Evolutionary conservation across 2,888 invertebrate species (phyloP), one percentile per base, ranked within the genome.

Genomic region (Drosophila ustulata): DNA sequence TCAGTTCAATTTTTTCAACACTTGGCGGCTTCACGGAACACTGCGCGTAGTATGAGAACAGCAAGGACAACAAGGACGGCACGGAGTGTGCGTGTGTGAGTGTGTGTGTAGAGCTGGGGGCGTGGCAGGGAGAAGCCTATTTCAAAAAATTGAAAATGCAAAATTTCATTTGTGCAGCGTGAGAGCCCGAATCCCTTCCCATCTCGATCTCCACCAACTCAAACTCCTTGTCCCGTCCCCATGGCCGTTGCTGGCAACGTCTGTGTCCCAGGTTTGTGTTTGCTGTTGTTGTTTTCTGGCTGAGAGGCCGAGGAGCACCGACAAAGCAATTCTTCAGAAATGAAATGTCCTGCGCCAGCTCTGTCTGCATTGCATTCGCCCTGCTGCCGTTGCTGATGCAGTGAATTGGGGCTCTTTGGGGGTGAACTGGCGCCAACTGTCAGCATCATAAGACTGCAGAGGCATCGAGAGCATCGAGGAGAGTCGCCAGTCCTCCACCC

Each of bases 281-380:
- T 64, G 59, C 30, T 58, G 61, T 62, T 80, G 71, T 78, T 79
- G 59, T 78, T 82, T 46, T 82, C 76, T 76, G 80, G 68, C 23
- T 58, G 68, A 43, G 78, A 66, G 75, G 55, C 71, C 50, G 67
- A 53, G 75, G 50, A 61, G 52, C 50, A 69, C 68, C 76, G 80
- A 81, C 88, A 89, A 87, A 88, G 83, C 88, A 84, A 88, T 88
- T 89, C 88, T 88, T 88, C 88, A 89, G 89, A 84, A 83, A 86
- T 86, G 81, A 82, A 84, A 89, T 86, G 89, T 80, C 79, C 87
- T 86, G 83, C 62, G 66, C 67, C 74, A 51, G 59, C 79, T 59
- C 68, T 63, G 75, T 55, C 61, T 46, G 76, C 80, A 78, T 57
- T 88, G 87, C 84, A 88, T 84, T 86, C 45, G 57, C 53, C 79